These are phyloP conservation scores for Diarsia dahlii DNA, from an alignment of 2,888 invertebrate species.

Conservation along the genomic window DNA sequence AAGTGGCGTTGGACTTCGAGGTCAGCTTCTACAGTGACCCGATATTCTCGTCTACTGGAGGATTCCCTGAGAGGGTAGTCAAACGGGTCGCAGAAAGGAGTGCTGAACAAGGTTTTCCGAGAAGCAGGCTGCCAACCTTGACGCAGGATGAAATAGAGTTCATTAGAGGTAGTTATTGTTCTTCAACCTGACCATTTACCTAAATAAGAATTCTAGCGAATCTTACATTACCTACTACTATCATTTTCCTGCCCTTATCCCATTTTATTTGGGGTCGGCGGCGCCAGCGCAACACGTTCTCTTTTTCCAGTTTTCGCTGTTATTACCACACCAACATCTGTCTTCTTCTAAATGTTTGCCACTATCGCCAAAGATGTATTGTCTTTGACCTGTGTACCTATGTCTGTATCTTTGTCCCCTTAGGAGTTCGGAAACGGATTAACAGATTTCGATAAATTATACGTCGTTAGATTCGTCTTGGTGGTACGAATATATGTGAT, in stretches of 20 bases:
- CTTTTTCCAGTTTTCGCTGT: no score
- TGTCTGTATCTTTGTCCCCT: no score
- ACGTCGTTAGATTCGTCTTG: no score
- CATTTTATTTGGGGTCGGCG: no score
- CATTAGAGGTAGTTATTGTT: slow-evolving; percentile 74
- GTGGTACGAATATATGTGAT: no score
- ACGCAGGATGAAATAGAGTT: slow-evolving; percentile 81
- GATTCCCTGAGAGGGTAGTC: slow-evolving; percentile 86
- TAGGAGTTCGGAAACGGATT: no score
- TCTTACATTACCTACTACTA: neutral
- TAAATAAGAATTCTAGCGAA: neutral
- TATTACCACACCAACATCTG: neutral
- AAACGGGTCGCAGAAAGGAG: slow-evolving; percentile 84
- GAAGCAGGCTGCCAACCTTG: slow-evolving; percentile 87
- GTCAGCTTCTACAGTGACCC: slow-evolving; percentile 86
- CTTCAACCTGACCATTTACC: neutral
- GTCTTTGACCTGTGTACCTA: no score
- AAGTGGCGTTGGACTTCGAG: slow-evolving; percentile 78
- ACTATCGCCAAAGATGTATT: no score
- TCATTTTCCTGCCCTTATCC: no score
- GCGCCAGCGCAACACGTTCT: no score
- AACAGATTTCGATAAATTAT: no score
- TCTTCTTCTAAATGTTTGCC: no score
- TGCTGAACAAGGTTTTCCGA: slow-evolving; percentile 82
- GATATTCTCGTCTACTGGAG: slow-evolving; percentile 85